phyloP scores from a whole-genome alignment of 2,888 invertebrate genomes.

The Drosophila pseudotalamancana region DNA sequence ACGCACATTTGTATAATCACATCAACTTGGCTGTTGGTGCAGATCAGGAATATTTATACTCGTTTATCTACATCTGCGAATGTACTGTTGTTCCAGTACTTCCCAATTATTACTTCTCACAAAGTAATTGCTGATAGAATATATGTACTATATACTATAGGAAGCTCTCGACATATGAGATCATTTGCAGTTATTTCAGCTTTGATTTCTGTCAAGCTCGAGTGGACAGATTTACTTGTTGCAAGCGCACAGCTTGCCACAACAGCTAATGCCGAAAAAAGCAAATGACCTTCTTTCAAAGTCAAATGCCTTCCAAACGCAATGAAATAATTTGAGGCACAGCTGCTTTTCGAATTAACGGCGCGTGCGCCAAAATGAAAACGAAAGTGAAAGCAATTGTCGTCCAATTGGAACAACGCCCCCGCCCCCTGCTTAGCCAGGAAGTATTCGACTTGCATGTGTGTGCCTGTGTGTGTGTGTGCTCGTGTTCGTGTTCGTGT shows the following conservation, averaged over 20 bases:
- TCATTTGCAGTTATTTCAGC: conserved; percentile 4
- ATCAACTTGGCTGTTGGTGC: not conserved
- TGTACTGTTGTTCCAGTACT: not conserved
- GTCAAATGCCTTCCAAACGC: conserved; percentile 55
- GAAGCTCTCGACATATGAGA: conserved; percentile 6
- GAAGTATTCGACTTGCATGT: conserved; percentile 7
- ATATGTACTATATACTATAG: not conserved
- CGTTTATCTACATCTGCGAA: not conserved
- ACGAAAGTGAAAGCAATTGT: conserved; percentile 60
- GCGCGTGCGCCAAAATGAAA: conserved; percentile 70
- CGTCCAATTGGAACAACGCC: not conserved
- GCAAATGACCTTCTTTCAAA: conserved; percentile 69
- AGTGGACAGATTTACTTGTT: conserved; percentile 38
- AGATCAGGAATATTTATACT: not conserved
- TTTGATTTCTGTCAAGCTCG: not conserved
- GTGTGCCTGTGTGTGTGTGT: conserved; percentile 3
- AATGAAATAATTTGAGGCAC: conserved; percentile 28
- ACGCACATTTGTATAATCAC: not conserved
- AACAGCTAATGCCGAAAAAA: not conserved
- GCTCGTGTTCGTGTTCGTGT: not conserved
- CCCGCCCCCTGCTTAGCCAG: not conserved
- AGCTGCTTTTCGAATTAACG: conserved; percentile 54
- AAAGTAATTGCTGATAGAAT: not conserved
- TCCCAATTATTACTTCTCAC: not conserved
- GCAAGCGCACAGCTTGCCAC: conserved; percentile 24